These are phyloP conservation scores for Leptonema lineaticorne DNA, from an alignment of 1,140 invertebrate genomes.

Conservation along the genomic window DNA sequence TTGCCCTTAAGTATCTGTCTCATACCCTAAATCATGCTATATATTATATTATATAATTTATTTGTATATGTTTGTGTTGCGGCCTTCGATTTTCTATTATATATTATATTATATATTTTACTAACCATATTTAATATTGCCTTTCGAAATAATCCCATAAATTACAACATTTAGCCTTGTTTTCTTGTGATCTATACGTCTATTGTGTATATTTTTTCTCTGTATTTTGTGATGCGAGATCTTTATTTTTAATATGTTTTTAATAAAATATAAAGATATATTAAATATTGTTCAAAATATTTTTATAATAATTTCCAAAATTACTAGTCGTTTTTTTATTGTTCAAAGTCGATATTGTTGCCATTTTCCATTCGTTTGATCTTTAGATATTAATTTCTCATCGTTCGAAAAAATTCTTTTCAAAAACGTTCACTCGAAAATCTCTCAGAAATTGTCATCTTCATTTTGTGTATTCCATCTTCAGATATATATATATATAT, in stretches of 20 bases:
- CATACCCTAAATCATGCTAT: neutral
- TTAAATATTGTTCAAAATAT: too few relatives aligned
- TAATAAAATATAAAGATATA: too few relatives aligned
- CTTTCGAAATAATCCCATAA: slow-evolving; percentile 17
- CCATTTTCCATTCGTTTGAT: too few relatives aligned
- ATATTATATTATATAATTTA: neutral
- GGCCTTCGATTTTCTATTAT: neutral
- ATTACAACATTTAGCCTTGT: slow-evolving; percentile 9
- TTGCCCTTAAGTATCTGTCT: too few relatives aligned
- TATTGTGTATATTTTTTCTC: neutral
- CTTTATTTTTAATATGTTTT: too few relatives aligned
- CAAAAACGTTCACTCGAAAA: too few relatives aligned
- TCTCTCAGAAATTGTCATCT: too few relatives aligned
- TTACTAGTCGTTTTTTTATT: too few relatives aligned
- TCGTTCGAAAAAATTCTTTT: too few relatives aligned
- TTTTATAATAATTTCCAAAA: too few relatives aligned
- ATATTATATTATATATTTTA: neutral
- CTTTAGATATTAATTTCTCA: too few relatives aligned
- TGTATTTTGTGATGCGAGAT: neutral
- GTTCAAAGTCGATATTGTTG: too few relatives aligned
- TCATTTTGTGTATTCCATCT: neutral
- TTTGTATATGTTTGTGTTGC: neutral
- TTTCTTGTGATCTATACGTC: neutral
- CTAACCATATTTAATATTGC: slow-evolving; percentile 1
- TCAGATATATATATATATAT: neutral